A percentile compares a stretch with the other conserved stretches of the same genome.
These are phyloP conservation scores for Nipponia nippon DNA, from an alignment of 2,113 vertebrate species.

Conservation along the genomic window DNA sequence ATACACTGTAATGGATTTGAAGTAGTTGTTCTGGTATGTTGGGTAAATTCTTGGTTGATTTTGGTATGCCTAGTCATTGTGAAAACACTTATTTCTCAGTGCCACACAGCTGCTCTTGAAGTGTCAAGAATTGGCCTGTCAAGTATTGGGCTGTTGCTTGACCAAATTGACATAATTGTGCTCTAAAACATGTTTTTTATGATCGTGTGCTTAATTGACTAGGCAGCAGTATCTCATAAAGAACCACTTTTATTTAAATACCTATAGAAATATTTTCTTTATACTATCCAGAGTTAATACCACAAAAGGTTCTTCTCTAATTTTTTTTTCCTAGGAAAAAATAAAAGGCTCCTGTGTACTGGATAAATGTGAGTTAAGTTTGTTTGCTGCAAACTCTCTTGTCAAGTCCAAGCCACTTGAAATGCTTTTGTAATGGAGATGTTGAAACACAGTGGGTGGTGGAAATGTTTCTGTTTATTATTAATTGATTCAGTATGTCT, in stretches of 20 bases:
- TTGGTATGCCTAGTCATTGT: conserved; percentile 36
- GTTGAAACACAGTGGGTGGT: conserved; percentile 27
- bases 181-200: neutral
- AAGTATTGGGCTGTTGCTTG: neutral
- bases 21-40: conserved; percentile 57
- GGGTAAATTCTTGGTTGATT: conserved; percentile 35
- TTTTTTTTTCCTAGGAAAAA: neutral
- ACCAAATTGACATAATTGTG: neutral
- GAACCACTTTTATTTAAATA: neutral
- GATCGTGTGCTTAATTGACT: neutral
- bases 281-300: neutral
- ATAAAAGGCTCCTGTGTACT: neutral
- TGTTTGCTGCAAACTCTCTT: neutral
- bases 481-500: neutral
- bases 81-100: conserved; percentile 46
- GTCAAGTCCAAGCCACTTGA: neutral
- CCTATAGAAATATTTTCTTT: neutral
- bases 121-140: neutral
- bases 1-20: conserved; percentile 54
- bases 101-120: conserved; percentile 4
- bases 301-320: neutral
- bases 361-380: neutral
- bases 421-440: conserved; percentile 37
- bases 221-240: neutral
- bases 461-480: conserved; percentile 30